Evolutionary conservation across 2,797 vertebrate species (phyloP), one percentile per base, ranked within the genome.

Genomic region (Pogoniulus pusillus): DNA sequence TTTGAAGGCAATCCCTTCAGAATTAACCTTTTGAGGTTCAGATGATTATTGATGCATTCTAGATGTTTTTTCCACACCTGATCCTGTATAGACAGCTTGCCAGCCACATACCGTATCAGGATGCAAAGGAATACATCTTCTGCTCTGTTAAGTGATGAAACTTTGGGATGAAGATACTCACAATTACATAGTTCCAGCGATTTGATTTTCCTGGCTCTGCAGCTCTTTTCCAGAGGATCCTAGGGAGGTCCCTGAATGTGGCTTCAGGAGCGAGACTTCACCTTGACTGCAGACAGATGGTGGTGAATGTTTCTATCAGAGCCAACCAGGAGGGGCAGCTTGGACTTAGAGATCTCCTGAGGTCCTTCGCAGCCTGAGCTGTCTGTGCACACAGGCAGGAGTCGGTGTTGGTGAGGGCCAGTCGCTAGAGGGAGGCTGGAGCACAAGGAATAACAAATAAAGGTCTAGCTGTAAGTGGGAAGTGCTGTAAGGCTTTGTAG

Each of bases 341-440:
- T 82, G 47, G 12, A 59, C 12, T 13, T 32, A 2, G 59, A 79
- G 60, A 60, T 15, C 53, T 72, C 12, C 5, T 18, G 73, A 66
- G 19, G 51, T 83, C 15, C 30, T 71, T 89, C 43, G 47, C 37
- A 59, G 26, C 10, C 16, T 76, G 26, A 57, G 30, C 34, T 4
- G 3, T 29, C 51, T 78, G 32, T 62, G 59, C 59, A 16, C 8
- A 16, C 8, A 27, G 47, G 24, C 22, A 16, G 24, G 47, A 5
- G 22, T 11, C 9, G 0, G 53, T 32, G 23, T 54, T 58, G 41
- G 26, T 64, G 58, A 68, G 30, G 54, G 47, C 15, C 18, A 63
- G 30, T 32, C 87, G 49, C 89, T 70, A 93, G 93, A 89, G 91
- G 89, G 93, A 85, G 93, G 59, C 66, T 83, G 47, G 66, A 73